phyloP scores from a whole-genome alignment of 2,888 invertebrate genomes.

The Cephus pygmeus region DNA sequence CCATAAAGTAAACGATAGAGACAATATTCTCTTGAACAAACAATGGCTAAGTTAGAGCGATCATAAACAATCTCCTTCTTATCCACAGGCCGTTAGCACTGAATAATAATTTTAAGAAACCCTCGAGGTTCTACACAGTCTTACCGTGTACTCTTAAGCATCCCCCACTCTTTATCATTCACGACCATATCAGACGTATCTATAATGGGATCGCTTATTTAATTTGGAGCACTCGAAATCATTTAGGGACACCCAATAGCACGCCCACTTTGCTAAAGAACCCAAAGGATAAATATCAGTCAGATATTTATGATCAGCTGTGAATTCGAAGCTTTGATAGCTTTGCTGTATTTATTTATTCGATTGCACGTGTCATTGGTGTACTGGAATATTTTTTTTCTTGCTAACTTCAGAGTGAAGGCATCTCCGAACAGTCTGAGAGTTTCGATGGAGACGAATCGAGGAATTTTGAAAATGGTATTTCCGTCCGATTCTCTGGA shows the following conservation, averaged over 20 bases:
- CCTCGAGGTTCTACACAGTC: constrained; percentile 7
- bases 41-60: constrained; percentile 47
- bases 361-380: neutral
- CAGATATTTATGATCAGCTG: constrained; percentile 42
- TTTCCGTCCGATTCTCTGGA: no score
- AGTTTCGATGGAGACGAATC: no score
- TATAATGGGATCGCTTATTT: constrained; percentile 29
- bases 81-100: constrained; percentile 50
- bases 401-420: no score
- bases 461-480: no score
- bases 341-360: neutral
- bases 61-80: constrained; percentile 51
- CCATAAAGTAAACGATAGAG: constrained; percentile 50
- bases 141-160: neutral
- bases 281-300: constrained; percentile 22
- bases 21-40: constrained; percentile 48
- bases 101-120: constrained; percentile 45
- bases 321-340: constrained; percentile 17
- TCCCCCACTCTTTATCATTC: neutral
- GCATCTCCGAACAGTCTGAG: fast-evolving
- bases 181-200: constrained; percentile 8
- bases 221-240: constrained; percentile 25
- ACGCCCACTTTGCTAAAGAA: constrained; percentile 25
- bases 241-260: constrained; percentile 10
- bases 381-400: no score